phyloP scores from a whole-genome alignment of 1,140 invertebrate species.

The Lepidurus arcticus region DNA sequence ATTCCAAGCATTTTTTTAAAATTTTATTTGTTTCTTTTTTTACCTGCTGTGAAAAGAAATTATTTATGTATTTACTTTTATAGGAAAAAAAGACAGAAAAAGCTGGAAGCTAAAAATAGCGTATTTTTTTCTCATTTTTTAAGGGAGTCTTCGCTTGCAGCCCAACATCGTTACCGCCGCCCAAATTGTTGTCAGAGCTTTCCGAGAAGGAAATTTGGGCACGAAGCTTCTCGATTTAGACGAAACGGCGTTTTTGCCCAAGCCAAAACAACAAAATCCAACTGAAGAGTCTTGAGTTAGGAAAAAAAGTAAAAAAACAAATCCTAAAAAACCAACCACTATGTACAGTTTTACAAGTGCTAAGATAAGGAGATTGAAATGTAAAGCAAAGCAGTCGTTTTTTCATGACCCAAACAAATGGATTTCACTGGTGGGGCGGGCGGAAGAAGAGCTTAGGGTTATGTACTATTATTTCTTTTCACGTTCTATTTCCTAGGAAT shows the following conservation, averaged over 20 bases:
- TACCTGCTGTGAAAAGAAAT: not conserved
- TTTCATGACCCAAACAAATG: not conserved
- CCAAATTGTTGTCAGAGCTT: conserved; percentile 7
- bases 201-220: not conserved
- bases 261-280: not conserved
- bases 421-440: conserved; percentile 11
- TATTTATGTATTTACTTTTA: not conserved
- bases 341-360: not conserved
- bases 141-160: not conserved
- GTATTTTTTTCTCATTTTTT: not conserved
- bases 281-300: not conserved
- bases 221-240: not conserved
- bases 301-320: not conserved
- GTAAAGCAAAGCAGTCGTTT: conserved; percentile 15
- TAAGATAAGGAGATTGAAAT: conserved; percentile 2
- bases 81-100: not conserved
- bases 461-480: not conserved
- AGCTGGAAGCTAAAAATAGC: not conserved
- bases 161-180: not conserved
- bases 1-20: not conserved
- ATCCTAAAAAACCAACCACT: not conserved
- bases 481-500: not conserved
- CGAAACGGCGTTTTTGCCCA: not conserved
- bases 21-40: not conserved
- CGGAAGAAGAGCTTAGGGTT: not conserved